Conservation (phyloP, 2,113 vertebrate genomes). For the Mirza zaza region DNA sequence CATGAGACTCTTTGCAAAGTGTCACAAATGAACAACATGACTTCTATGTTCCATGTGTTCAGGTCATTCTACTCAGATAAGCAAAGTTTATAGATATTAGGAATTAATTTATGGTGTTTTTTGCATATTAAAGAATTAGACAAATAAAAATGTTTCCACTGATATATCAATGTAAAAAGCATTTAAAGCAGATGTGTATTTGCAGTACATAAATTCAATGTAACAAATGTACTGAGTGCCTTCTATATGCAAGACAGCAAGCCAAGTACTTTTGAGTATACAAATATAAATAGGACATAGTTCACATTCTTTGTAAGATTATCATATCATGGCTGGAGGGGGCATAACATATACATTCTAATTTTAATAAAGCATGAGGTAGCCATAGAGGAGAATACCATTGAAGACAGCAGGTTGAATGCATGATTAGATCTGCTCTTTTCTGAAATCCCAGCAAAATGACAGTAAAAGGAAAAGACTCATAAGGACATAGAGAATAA, state of each 20-base stretch:
- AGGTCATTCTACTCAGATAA: neutral
- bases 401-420: neutral
- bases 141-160: constrained; percentile 14
- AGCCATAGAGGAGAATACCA: neutral
- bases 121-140: neutral
- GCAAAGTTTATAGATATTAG: neutral
- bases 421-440: neutral
- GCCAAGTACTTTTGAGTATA: neutral
- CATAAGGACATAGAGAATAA: neutral
- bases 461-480: neutral
- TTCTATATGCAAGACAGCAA: neutral
- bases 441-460: neutral
- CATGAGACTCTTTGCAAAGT: neutral
- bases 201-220: neutral
- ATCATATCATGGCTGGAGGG: neutral
- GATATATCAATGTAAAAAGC: neutral
- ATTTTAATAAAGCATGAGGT: neutral
- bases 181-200: neutral
- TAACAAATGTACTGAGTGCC: neutral
- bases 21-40: neutral
- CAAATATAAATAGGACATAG: neutral
- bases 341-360: neutral
- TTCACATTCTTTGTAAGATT: neutral
- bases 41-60: neutral
- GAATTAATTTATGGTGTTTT: neutral